phyloP scores from a whole-genome alignment of 2,113 vertebrate genomes.

The Boulengerochromis microlepis region DNA sequence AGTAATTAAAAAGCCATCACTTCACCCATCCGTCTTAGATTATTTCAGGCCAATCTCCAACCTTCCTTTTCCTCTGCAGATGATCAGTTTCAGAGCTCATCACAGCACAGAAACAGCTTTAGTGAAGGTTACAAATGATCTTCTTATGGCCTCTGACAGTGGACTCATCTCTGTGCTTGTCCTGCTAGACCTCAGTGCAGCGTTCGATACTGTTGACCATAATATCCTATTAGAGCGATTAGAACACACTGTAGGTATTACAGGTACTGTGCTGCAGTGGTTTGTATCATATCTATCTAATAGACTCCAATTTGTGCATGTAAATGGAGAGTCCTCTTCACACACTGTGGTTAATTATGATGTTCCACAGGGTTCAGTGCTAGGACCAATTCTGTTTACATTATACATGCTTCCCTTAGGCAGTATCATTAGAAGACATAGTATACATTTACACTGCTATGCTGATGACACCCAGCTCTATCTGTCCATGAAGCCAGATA shows the following conservation, averaged over 20 bases:
- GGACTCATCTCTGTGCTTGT: background rate
- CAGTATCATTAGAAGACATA: background rate
- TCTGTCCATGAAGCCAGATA: too few species aligned
- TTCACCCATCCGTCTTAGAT: rapidly evolving
- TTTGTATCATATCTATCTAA: background rate
- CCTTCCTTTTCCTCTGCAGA: background rate
- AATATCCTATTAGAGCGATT: background rate
- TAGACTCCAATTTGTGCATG: background rate
- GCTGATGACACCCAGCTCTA: too few species aligned
- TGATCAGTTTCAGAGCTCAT: background rate
- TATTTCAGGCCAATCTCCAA: background rate
- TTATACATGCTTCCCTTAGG: background rate
- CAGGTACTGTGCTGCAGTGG: rapidly evolving
- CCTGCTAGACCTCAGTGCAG: background rate
- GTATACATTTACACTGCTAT: rapidly evolving
- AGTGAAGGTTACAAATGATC: background rate
- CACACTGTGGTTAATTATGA: background rate
- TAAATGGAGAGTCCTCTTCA: background rate
- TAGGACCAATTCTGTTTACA: background rate
- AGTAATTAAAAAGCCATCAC: background rate
- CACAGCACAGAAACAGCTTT: background rate
- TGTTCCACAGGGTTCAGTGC: background rate
- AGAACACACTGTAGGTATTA: background rate
- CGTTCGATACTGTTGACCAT: background rate
- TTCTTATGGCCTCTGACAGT: background rate